These are phyloP conservation scores for Noctua pronuba DNA, from an alignment of 2,888 invertebrate species.

Conservation along the genomic window DNA sequence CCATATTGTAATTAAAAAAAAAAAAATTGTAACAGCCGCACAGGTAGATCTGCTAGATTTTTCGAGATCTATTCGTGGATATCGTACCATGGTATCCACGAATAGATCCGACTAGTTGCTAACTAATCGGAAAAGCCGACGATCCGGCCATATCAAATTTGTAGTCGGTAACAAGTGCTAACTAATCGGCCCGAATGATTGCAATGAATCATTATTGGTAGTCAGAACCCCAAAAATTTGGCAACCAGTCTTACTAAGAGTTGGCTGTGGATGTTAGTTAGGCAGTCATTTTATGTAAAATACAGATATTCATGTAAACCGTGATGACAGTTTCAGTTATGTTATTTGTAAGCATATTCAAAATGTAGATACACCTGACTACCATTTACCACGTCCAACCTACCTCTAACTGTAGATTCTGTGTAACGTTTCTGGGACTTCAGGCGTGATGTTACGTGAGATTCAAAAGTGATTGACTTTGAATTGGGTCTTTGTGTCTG, in stretches of 20 bases:
- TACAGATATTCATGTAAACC: background rate
- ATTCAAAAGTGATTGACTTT: constrained; percentile 13
- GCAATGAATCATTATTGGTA: no score
- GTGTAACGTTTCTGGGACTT: background rate
- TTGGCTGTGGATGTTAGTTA: background rate
- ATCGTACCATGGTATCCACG: no score
- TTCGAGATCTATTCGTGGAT: no score
- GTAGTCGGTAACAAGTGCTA: background rate
- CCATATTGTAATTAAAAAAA: no score
- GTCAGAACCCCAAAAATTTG: no score
- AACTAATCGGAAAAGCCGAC: no score
- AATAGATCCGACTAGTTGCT: no score
- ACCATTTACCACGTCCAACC: background rate
- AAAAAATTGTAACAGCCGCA: no score
- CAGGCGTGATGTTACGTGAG: background rate
- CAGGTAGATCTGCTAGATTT: background rate
- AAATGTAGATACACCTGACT: no score
- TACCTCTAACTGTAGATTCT: background rate
- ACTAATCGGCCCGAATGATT: background rate
- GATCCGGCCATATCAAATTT: background rate
- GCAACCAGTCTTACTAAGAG: no score
- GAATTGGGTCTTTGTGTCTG: background rate
- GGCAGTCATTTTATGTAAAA: background rate
- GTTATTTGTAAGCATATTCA: background rate
- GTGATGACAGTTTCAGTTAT: background rate